phyloP scores from a whole-genome alignment of 2,113 vertebrate species.

The Ptychochromis oligacanthus region DNA sequence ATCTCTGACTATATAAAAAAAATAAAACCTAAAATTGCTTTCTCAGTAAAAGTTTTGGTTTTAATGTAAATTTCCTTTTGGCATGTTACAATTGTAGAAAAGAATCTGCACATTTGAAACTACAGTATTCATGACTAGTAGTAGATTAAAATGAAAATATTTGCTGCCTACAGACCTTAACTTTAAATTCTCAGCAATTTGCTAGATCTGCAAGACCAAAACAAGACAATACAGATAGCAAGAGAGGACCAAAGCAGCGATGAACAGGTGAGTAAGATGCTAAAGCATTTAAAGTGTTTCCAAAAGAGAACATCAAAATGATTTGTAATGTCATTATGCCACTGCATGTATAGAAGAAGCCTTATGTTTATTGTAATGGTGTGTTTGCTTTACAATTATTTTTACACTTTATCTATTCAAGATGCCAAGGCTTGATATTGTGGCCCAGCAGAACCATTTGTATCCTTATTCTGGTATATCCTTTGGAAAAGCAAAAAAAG shows the following conservation, averaged over 20 bases:
- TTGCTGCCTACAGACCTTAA: conserved; percentile 63
- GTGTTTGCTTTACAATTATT: conserved; percentile 54
- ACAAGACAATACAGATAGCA: conserved; percentile 80
- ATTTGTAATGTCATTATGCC: background rate
- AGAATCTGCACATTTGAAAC: too few species aligned
- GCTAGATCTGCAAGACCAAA: conserved; percentile 96
- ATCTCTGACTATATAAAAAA: background rate
- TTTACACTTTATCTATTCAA: conserved; percentile 79
- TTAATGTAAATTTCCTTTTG: background rate
- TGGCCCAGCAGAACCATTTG: conserved; percentile 76
- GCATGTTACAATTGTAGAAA: background rate
- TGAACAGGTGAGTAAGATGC: conserved; percentile 67
- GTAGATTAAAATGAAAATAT: background rate
- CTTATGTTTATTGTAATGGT: conserved; percentile 39
- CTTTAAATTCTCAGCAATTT: conserved; percentile 85
- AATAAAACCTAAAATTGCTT: background rate
- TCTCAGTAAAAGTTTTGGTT: background rate
- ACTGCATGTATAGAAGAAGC: background rate
- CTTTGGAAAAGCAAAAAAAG: conserved; percentile 64
- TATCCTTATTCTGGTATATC: conserved; percentile 83
- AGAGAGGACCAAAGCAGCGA: conserved; percentile 65
- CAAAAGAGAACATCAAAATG: background rate
- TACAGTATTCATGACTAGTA: background rate
- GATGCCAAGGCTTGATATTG: conserved; percentile 77
- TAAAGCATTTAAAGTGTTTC: background rate